Percentiles rank a stretch among this genome's conserved stretches.
phyloP scores from a whole-genome alignment of 2,888 invertebrate species.

The Drosophila incognita region DNA sequence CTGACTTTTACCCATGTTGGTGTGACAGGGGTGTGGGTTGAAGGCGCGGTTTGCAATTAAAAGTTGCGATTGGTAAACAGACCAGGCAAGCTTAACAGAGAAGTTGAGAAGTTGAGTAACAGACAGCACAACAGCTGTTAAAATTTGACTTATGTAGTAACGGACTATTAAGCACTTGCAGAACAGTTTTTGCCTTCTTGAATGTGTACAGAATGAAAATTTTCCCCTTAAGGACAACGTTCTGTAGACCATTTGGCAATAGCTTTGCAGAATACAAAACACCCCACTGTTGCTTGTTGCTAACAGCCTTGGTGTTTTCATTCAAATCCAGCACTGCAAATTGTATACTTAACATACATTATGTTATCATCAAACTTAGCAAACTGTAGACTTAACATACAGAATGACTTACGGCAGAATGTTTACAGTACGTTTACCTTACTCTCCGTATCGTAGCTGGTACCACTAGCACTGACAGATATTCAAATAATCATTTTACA shows the following conservation, averaged over 20 bases:
- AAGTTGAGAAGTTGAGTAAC: background rate
- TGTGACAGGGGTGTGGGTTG: background rate
- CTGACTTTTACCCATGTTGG: slow-evolving; percentile 21
- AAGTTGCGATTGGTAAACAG: background rate
- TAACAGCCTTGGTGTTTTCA: background rate
- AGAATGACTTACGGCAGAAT: too few relatives aligned
- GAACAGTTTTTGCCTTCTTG: background rate
- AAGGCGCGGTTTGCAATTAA: background rate
- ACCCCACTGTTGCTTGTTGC: background rate
- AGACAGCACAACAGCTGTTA: background rate
- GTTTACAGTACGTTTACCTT: background rate
- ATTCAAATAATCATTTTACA: background rate
- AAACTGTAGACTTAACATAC: background rate
- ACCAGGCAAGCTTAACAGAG: background rate
- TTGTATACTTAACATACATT: background rate
- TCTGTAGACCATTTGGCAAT: background rate
- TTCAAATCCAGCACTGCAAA: background rate
- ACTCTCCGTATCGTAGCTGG: background rate
- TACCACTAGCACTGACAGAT: too few relatives aligned
- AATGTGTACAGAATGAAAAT: background rate
- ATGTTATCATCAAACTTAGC: background rate
- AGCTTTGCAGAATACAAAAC: background rate
- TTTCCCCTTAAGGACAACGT: background rate
- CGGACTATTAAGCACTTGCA: background rate
- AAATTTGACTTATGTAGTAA: background rate